Evolutionary conservation across 2,113 vertebrate species (phyloP).

Genomic region (Nothocercus nigrocapillus): DNA sequence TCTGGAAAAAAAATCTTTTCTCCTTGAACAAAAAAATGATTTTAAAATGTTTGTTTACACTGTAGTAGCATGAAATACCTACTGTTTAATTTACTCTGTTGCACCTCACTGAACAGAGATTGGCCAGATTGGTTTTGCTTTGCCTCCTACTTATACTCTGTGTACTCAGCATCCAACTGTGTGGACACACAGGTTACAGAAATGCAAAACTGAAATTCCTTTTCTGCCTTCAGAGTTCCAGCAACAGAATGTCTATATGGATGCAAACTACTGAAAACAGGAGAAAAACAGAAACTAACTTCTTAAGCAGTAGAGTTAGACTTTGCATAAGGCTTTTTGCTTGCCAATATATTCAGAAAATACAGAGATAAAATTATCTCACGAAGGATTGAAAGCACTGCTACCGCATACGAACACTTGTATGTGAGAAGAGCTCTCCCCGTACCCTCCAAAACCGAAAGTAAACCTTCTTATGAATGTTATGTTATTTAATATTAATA

Average conservation of each 20-base stretch:
- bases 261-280: background rate
- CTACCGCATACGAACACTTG: background rate
- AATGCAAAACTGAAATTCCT: background rate
- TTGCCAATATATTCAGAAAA: conserved; percentile 2
- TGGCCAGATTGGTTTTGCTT: background rate
- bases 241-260: background rate
- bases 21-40: background rate
- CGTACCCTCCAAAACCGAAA: background rate
- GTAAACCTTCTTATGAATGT: conserved; percentile 5
- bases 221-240: background rate
- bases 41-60: background rate
- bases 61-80: background rate
- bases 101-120: background rate
- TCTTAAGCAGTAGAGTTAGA: background rate
- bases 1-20: background rate
- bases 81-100: background rate
- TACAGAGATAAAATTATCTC: conserved; percentile 1
- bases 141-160: background rate
- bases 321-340: background rate
- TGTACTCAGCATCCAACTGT: background rate
- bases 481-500: conserved; percentile 64
- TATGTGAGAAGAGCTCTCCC: background rate
- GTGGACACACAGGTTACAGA: background rate
- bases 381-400: conserved; percentile 33
- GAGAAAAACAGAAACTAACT: background rate